Conservation (phyloP, 2,113 vertebrate genomes). For the Dipodomys spectabilis region DNA sequence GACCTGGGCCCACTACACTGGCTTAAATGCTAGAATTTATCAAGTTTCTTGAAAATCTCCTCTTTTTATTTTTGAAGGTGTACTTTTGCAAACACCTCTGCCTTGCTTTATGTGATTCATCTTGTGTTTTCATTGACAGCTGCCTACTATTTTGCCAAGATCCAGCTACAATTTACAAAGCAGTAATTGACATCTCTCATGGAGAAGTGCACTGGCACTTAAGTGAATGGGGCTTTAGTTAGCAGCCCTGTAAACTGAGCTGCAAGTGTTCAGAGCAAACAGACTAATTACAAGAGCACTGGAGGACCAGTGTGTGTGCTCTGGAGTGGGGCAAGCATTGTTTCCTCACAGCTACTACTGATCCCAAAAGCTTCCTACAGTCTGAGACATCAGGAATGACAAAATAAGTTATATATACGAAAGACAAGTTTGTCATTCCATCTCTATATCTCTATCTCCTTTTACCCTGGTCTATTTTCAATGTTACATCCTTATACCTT, state of each 20-base stretch:
- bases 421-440: too few relatives aligned
- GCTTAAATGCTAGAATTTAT: not conserved
- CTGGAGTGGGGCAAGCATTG: not conserved
- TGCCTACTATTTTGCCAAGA: slow-evolving; percentile 82
- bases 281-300: slow-evolving; percentile 12
- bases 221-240: slow-evolving; percentile 62
- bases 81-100: slow-evolving; percentile 79
- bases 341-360: not conserved
- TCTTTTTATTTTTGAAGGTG: slow-evolving; percentile 71
- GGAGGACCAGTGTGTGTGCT: not conserved
- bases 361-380: not conserved
- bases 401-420: not conserved
- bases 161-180: slow-evolving; percentile 76
- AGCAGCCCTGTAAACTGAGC: not conserved
- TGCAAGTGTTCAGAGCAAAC: slow-evolving; percentile 37
- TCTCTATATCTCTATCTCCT: not conserved
- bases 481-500: not conserved
- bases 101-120: slow-evolving; percentile 79
- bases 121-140: slow-evolving; percentile 81
- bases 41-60: slow-evolving; percentile 78
- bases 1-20: not conserved
- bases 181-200: slow-evolving; percentile 46
- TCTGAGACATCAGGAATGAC: not conserved
- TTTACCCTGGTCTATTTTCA: slow-evolving; percentile 1
- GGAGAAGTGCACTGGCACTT: slow-evolving; percentile 53